phyloP scores from a whole-genome alignment of 2,797 vertebrate genomes.

The Pantherophis alleghaniensis region DNA sequence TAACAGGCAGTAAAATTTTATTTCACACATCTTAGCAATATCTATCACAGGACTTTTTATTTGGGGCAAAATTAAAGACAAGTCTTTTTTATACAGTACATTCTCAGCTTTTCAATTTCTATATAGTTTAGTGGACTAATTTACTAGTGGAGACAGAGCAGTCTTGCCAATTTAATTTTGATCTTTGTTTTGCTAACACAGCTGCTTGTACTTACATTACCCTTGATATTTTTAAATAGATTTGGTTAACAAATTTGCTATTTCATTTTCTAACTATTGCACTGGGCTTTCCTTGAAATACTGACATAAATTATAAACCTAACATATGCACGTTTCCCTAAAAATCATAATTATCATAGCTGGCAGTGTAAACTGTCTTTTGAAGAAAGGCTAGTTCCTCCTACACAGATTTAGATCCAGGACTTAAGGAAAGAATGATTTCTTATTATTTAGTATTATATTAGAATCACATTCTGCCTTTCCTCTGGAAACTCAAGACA shows the following conservation, averaged over 20 bases:
- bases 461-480: neutral
- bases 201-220: slow-evolving; percentile 1
- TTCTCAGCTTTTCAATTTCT: neutral
- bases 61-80: slow-evolving; percentile 20
- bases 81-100: neutral
- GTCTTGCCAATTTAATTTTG: slow-evolving; percentile 29
- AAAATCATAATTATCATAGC: neutral
- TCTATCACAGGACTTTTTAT: neutral
- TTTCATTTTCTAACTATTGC: neutral
- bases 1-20: neutral
- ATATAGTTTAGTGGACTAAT: slow-evolving; percentile 3
- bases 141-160: neutral
- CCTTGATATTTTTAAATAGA: slow-evolving; percentile 24
- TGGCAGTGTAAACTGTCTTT: neutral
- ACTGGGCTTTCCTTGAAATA: neutral
- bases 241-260: neutral
- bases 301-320: neutral
- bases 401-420: neutral
- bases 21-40: neutral
- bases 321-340: neutral
- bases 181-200: slow-evolving; percentile 15
- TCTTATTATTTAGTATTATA: neutral
- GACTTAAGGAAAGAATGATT: neutral
- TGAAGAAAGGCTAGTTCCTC: neutral
- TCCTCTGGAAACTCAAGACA: neutral